Conservation (phyloP, 1,140 invertebrate species). For the Cotesia typhae region DNA sequence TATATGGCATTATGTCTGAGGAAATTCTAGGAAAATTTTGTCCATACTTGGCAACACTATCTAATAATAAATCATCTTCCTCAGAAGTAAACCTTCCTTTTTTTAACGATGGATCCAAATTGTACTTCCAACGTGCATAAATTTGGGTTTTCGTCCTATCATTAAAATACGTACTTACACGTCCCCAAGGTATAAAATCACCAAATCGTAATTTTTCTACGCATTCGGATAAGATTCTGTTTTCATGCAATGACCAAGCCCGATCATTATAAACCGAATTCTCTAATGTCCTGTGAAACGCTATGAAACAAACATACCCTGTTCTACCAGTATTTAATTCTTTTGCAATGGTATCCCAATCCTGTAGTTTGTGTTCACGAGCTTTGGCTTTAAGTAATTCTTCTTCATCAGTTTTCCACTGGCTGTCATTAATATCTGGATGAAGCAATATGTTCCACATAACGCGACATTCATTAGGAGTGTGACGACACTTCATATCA, state of each 20-base stretch:
- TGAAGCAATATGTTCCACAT: constrained; percentile 76
- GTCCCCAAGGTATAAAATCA: constrained; percentile 73
- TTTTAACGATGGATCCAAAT: constrained; percentile 58
- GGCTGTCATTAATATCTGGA: constrained; percentile 71
- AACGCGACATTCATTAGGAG: constrained; percentile 66
- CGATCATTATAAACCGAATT: constrained; percentile 65
- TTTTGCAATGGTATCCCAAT: constrained; percentile 73
- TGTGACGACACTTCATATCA: constrained; percentile 64
- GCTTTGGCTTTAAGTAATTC: constrained; percentile 62
- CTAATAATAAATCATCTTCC: constrained; percentile 71
- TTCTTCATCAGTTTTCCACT: constrained; percentile 71
- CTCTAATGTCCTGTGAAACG: constrained; percentile 72
- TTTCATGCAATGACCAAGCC: constrained; percentile 71
- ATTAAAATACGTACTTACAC: constrained; percentile 69
- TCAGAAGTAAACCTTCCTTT: constrained; percentile 70
- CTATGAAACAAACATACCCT: constrained; percentile 74
- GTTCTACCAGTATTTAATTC: constrained; percentile 68
- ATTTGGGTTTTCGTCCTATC: constrained; percentile 71
- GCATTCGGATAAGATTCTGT: constrained; percentile 66
- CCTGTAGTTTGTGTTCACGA: constrained; percentile 63
- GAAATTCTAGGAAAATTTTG: constrained; percentile 67
- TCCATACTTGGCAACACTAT: constrained; percentile 71
- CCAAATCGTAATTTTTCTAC: constrained; percentile 69
- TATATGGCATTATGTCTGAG: constrained; percentile 63
- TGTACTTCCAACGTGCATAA: constrained; percentile 66